phyloP scores from a whole-genome alignment of 2,888 invertebrate genomes.

The Timema cristinae region DNA sequence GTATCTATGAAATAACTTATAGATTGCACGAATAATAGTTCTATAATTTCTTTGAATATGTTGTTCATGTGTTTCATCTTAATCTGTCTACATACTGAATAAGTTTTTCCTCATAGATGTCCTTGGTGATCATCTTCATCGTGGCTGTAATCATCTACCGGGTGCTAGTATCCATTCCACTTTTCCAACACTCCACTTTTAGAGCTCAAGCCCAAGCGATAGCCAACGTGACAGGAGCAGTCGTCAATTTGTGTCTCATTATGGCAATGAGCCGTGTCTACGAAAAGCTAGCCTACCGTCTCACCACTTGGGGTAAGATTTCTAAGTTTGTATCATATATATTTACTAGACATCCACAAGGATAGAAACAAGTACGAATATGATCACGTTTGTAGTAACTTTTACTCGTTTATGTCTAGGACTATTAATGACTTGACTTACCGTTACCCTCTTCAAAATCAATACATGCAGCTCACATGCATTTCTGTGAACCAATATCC shows the following conservation, averaged over 20 bases:
- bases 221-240: constrained; percentile 50
- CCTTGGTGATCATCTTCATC: constrained; percentile 53
- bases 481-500: too few relatives aligned
- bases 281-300: constrained; percentile 50
- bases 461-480: too few relatives aligned
- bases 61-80: not conserved
- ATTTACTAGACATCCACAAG: too few relatives aligned
- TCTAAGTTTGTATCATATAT: too few relatives aligned
- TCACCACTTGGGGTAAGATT: constrained; percentile 53
- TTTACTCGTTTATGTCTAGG: too few relatives aligned
- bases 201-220: constrained; percentile 47
- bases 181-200: constrained; percentile 47
- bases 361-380: too few relatives aligned
- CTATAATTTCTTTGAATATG: too few relatives aligned
- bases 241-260: constrained; percentile 53
- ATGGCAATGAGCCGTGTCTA: constrained; percentile 53
- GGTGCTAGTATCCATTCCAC: constrained; percentile 50
- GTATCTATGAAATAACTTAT: too few relatives aligned
- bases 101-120: constrained; percentile 43
- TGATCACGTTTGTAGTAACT: too few relatives aligned
- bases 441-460: too few relatives aligned
- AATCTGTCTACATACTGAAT: not conserved
- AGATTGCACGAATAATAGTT: too few relatives aligned
- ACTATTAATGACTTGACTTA: too few relatives aligned
- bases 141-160: constrained; percentile 54